These are phyloP conservation scores for Microhierax caerulescens DNA, from an alignment of 2,797 vertebrate genomes.

Conservation along the genomic window DNA sequence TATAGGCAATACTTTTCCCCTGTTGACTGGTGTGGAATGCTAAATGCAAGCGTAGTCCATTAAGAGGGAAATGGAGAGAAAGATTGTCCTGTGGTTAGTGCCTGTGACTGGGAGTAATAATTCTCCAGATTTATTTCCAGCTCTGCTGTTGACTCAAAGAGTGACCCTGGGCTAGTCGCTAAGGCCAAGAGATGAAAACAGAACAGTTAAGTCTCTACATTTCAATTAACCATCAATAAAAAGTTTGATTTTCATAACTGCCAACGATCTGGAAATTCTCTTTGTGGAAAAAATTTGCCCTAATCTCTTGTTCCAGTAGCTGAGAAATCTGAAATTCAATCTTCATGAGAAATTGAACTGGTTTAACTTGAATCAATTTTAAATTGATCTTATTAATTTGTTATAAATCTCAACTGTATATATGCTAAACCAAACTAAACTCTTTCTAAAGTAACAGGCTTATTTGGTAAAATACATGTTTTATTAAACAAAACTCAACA, in stretches of 20 bases:
- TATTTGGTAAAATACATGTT: not conserved
- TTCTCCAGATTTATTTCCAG: slow-evolving; percentile 38
- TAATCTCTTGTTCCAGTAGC: not conserved
- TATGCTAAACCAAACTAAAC: not conserved
- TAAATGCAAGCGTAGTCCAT: slow-evolving; percentile 39
- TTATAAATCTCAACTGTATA: not conserved
- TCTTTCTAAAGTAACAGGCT: not conserved
- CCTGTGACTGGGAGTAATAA: slow-evolving; percentile 38
- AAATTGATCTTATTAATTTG: not conserved
- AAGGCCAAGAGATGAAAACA: not conserved
- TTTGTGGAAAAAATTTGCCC: not conserved
- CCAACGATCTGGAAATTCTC: not conserved
- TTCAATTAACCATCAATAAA: not conserved
- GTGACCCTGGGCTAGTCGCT: not conserved
- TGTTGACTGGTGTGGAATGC: slow-evolving; percentile 38
- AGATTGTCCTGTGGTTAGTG: slow-evolving; percentile 19
- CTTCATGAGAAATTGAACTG: not conserved
- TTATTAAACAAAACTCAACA: not conserved
- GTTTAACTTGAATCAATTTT: not conserved
- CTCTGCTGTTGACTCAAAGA: not conserved
- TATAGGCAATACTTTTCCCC: slow-evolving; percentile 16
- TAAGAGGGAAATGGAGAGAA: slow-evolving; percentile 52
- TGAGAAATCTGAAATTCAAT: not conserved
- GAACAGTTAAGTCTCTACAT: not conserved
- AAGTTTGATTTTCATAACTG: not conserved